A percentile compares a stretch with the other conserved stretches of the same genome.
These are phyloP conservation scores for Scomber japonicus DNA, from an alignment of 2,113 vertebrate species.

Conservation along the genomic window DNA sequence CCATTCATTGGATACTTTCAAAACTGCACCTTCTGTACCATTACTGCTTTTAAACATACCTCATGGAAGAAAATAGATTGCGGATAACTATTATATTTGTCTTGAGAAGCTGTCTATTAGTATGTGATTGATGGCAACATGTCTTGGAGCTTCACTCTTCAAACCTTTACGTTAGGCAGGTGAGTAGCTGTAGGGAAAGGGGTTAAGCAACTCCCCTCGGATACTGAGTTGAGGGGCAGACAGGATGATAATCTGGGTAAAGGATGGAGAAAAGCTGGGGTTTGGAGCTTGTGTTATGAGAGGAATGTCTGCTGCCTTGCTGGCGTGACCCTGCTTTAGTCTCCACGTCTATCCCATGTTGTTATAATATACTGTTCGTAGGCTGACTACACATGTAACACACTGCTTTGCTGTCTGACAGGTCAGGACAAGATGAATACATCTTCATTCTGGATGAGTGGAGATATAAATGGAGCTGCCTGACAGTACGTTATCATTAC, in stretches of 20 bases:
- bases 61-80: not conserved
- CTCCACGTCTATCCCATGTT: constrained; percentile 18
- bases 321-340: constrained; percentile 20
- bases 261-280: constrained; percentile 31
- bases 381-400: constrained; percentile 7
- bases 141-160: not conserved
- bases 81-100: constrained; percentile 6
- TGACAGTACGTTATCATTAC: constrained; percentile 20
- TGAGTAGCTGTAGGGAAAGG: not conserved
- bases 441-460: constrained; percentile 13
- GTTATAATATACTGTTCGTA: constrained; percentile 10
- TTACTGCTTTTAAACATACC: not conserved
- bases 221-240: constrained; percentile 18
- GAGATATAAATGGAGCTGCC: constrained; percentile 7
- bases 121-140: constrained; percentile 3
- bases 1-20: not conserved
- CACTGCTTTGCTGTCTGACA: constrained; percentile 15
- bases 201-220: constrained; percentile 12
- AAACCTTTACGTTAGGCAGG: not conserved
- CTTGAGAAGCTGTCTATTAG: not conserved
- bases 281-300: constrained; percentile 31
- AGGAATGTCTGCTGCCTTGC: constrained; percentile 52
- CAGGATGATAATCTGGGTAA: constrained; percentile 40
- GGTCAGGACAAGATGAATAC: constrained; percentile 14
- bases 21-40: not conserved